A percentile compares a stretch with the other conserved stretches of the same genome.
These are phyloP conservation scores for Centrocercus urophasianus DNA, from an alignment of 2,113 vertebrate species.

Conservation along the genomic window DNA sequence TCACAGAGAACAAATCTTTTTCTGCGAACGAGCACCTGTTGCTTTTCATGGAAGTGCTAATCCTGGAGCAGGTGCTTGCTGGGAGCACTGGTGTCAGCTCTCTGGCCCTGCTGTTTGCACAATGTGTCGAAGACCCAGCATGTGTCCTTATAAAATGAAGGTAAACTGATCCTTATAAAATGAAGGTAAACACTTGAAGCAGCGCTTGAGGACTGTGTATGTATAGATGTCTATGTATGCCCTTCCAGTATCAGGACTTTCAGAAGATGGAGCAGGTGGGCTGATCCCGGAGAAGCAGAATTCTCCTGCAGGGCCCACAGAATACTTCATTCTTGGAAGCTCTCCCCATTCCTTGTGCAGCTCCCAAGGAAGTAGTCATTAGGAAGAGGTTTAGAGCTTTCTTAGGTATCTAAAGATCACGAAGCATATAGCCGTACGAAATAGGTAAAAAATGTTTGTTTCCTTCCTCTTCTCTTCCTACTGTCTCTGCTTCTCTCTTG, in stretches of 20 bases:
- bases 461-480: fast-evolving
- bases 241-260: background rate
- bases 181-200: background rate
- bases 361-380: background rate
- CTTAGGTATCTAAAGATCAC: background rate
- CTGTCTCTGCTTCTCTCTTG: background rate
- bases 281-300: background rate
- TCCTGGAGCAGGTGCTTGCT: constrained; percentile 26
- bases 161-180: background rate
- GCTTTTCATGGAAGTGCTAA: background rate
- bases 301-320: fast-evolving
- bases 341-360: background rate
- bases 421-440: background rate
- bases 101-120: background rate
- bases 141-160: background rate
- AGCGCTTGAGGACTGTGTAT: background rate
- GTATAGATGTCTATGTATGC: background rate
- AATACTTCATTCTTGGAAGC: background rate
- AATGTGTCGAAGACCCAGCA: fast-evolving
- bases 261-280: background rate
- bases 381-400: background rate
- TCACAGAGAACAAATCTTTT: background rate
- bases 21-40: background rate
- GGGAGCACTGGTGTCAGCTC: background rate
- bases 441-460: background rate